These are phyloP conservation scores for Pelvicachromis taeniatus DNA, from an alignment of 2,113 vertebrate species.

Conservation along the genomic window DNA sequence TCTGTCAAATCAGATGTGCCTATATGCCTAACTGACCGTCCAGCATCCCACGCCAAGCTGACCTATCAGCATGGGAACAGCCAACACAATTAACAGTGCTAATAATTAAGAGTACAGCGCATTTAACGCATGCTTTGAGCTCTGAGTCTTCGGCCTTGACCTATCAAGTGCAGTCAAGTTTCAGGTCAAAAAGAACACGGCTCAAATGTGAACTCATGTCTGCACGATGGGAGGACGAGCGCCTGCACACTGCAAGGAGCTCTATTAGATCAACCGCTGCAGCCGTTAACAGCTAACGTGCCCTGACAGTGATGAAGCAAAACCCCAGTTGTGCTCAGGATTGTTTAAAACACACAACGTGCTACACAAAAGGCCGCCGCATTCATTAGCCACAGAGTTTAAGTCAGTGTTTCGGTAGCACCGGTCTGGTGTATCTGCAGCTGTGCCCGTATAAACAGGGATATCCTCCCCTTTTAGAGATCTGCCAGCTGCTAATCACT, in stretches of 20 bases:
- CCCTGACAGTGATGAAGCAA: conserved; percentile 46
- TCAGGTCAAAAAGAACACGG: conserved; percentile 40
- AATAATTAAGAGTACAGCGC: conserved; percentile 30
- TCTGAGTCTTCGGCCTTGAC: conserved; percentile 25
- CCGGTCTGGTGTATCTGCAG: conserved; percentile 15
- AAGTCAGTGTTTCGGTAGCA: background rate
- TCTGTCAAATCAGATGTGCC: conserved; percentile 26
- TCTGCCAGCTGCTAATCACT: conserved; percentile 15
- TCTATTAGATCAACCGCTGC: conserved; percentile 41
- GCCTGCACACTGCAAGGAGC: conserved; percentile 5
- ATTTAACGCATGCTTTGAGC: conserved; percentile 47
- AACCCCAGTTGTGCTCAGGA: conserved; percentile 8
- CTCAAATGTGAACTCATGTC: conserved; percentile 42
- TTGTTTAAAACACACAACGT: conserved; percentile 25
- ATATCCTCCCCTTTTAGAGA: conserved; percentile 14
- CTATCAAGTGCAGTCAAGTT: conserved; percentile 64
- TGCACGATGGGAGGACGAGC: conserved; percentile 28
- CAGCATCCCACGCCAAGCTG: conserved; percentile 26
- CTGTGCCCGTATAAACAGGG: conserved; percentile 29
- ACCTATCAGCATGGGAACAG: conserved; percentile 50
- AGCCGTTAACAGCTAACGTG: conserved; percentile 15
- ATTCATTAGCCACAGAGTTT: background rate
- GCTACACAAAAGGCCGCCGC: background rate
- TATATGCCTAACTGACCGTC: background rate
- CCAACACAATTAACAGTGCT: conserved; percentile 39